Evolutionary conservation across 2,113 vertebrate genomes (phyloP).

Genomic region (Trachemys scripta): DNA sequence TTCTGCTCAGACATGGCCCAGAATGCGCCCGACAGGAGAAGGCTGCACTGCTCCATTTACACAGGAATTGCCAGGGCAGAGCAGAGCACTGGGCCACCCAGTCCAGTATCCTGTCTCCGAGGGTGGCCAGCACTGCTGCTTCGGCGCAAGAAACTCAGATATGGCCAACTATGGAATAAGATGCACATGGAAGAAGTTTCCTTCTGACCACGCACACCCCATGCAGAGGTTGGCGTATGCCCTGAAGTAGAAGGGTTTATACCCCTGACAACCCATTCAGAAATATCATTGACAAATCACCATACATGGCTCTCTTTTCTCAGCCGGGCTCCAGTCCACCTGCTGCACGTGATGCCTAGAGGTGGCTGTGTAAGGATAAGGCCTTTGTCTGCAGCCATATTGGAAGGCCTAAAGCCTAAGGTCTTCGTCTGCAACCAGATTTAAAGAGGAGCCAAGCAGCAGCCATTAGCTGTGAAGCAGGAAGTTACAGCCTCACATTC

Average conservation of each 20-base stretch:
- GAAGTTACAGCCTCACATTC: too few relatives aligned
- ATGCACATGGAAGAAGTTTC: rapidly evolving
- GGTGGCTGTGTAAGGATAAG: too few relatives aligned
- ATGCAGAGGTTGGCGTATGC: neutral
- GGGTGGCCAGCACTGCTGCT: neutral
- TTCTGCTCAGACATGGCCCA: neutral
- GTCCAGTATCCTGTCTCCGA: neutral
- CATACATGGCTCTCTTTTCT: too few relatives aligned
- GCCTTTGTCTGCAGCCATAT: too few relatives aligned
- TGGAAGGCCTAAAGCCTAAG: too few relatives aligned
- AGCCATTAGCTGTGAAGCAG: too few relatives aligned
- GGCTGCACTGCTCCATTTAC: neutral
- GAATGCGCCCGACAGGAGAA: rapidly evolving
- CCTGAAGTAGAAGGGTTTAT: rapidly evolving
- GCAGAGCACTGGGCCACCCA: rapidly evolving
- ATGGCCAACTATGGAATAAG: neutral
- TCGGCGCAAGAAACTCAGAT: neutral
- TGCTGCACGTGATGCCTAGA: neutral
- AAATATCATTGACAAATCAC: neutral
- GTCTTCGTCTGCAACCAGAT: too few relatives aligned
- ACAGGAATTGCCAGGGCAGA: neutral
- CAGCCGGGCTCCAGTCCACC: too few relatives aligned
- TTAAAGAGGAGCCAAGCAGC: too few relatives aligned
- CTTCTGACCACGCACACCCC: rapidly evolving
- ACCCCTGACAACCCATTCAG: neutral